These are phyloP conservation scores for Euthynnus affinis DNA, from an alignment of 2,797 vertebrate genomes.

Conservation along the genomic window DNA sequence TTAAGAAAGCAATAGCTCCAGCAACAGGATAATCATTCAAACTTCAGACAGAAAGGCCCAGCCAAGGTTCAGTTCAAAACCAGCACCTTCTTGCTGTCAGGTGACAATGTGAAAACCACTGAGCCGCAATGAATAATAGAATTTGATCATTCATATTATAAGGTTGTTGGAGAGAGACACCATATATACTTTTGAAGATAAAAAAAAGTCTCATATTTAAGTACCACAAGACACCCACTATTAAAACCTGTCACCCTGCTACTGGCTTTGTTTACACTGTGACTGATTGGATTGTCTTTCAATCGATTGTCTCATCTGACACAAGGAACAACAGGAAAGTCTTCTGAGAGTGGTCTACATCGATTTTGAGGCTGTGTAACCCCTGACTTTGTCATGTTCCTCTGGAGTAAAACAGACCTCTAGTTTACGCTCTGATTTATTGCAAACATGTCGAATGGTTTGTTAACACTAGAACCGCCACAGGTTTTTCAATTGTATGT, in stretches of 20 bases:
- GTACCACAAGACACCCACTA: slow-evolving; percentile 9
- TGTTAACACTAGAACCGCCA: not conserved
- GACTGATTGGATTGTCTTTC: slow-evolving; percentile 64
- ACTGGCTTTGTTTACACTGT: slow-evolving; percentile 59
- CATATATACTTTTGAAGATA: slow-evolving; percentile 14
- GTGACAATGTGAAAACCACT: too few species aligned
- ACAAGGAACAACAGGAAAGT: slow-evolving; percentile 54
- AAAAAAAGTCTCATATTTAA: slow-evolving; percentile 23
- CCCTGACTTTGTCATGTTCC: slow-evolving; percentile 66
- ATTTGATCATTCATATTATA: too few species aligned
- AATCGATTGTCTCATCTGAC: slow-evolving; percentile 64
- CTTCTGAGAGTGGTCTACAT: slow-evolving; percentile 56
- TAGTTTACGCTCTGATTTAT: slow-evolving; percentile 25
- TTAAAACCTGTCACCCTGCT: slow-evolving; percentile 38
- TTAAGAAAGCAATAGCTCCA: too few species aligned
- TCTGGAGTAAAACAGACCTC: slow-evolving; percentile 20
- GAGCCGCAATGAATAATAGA: too few species aligned
- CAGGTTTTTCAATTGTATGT: too few species aligned
- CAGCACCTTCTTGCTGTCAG: too few species aligned
- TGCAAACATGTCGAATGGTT: slow-evolving; percentile 9
- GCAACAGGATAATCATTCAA: too few species aligned
- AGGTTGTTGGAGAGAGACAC: slow-evolving; percentile 7
- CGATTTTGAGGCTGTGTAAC: slow-evolving; percentile 59
- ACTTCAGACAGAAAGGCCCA: too few species aligned
- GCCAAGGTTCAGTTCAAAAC: too few species aligned